Base-by-base conservation (phyloP, 2,113 vertebrate species). In the Lethenteron camtschaticum region DNA sequence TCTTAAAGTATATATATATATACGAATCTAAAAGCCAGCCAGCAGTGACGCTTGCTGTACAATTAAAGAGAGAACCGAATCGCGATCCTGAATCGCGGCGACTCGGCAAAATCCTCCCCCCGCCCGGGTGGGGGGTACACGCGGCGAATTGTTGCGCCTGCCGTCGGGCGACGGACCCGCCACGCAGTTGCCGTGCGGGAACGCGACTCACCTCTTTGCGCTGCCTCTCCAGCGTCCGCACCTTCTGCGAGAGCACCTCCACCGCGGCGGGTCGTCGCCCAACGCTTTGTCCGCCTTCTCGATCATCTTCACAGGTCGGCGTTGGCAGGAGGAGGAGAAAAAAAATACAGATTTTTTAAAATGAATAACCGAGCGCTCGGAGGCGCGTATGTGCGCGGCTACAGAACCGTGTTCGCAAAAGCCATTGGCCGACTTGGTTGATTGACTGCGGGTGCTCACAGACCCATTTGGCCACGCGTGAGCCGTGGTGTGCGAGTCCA, bases 201-300 rank as follows among this genome's bases (percentile, higher is more conserved):
- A 5, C 13, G 41, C 18, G 20, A 68, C 80, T 80, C 77, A 94
- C 94, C 85, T 99, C 94, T 75, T 84, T 85, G 75, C 90, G 86
- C 78, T 99, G 94, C 77, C 94, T 90, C 79, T 99, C 94, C 75
- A 99, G 81, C 75, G 91, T 82, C 79, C 86, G 90, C 79, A 96
- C 92, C 78, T 95, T 99, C 83, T 96, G 95, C 73, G 83, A 83
- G 66, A 85, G 82, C 68, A 78, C 75, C 73, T 85, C 83, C 0
- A 69, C 12, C 2, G 76, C 75, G 72, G 84, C 82, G 74, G 80
- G 55, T 76, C 77, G 75, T 81, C 82, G 55, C 76, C 73, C 24
- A 77, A 78, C 57, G 77, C 81, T 78, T 81, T 84, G 72, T 84
- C 83, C 59, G 74, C 71, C 41, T 41, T 41, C 41, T 41, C 41